Percentiles rank a stretch among this genome's conserved stretches.
Conservation (phyloP, 2,113 vertebrate species). For the Damaliscus lunatus region DNA sequence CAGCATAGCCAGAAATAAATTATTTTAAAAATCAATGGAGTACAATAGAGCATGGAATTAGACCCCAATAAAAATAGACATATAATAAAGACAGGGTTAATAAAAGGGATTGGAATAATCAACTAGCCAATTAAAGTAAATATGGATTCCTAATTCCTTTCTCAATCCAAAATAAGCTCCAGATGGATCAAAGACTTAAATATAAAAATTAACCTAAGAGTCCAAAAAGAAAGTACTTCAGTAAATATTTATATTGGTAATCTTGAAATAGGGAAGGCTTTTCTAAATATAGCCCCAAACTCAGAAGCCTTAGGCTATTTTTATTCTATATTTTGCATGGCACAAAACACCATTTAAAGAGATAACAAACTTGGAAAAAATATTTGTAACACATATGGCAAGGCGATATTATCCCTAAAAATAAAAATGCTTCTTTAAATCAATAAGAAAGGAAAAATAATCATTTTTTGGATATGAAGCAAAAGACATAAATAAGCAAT, state of each 20-base stretch:
- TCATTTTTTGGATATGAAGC: neutral
- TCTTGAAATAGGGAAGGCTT: conserved; percentile 20
- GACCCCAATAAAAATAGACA: neutral
- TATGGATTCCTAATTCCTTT: neutral
- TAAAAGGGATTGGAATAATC: neutral
- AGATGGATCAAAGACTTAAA: conserved; percentile 17
- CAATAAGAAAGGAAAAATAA: neutral
- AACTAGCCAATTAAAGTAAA: neutral
- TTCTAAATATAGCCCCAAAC: conserved; percentile 13
- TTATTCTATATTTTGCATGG: neutral
- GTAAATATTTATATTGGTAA: conserved; percentile 14
- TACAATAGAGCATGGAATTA: neutral
- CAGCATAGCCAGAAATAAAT: neutral
- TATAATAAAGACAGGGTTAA: neutral
- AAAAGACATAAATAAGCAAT: neutral
- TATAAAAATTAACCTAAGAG: neutral
- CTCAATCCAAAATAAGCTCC: conserved; percentile 37
- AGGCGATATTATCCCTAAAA: neutral
- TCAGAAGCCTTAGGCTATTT: neutral
- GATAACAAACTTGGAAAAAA: neutral
- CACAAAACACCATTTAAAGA: neutral
- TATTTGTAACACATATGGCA: neutral
- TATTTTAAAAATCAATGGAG: neutral
- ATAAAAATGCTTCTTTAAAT: neutral
- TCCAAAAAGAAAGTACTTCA: neutral